A percentile compares a stretch with the other conserved stretches of the same genome.
These are phyloP conservation scores for Labeo rohita DNA, from an alignment of 2,113 vertebrate genomes.

Conservation along the genomic window DNA sequence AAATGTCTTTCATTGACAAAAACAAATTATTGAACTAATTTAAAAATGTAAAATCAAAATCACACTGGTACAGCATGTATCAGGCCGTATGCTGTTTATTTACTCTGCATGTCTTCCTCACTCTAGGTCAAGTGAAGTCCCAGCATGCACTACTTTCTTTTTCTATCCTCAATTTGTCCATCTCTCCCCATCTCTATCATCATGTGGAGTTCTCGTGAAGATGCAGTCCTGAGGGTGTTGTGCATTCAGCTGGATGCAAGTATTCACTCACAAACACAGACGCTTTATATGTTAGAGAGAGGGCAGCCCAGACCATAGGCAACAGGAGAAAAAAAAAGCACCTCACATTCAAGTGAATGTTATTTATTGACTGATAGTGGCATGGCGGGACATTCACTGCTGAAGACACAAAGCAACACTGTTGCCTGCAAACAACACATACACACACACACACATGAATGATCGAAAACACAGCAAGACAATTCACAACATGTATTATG, in stretches of 20 bases:
- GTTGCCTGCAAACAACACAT: constrained; percentile 32
- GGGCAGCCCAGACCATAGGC: constrained; percentile 17
- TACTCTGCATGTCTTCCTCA: not conserved
- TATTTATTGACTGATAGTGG: constrained; percentile 11
- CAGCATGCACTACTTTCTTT: not conserved
- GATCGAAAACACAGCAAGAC: constrained; percentile 30
- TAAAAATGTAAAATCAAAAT: not conserved
- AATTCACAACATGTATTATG: constrained; percentile 17
- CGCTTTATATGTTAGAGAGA: not conserved
- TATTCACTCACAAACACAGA: constrained; percentile 10
- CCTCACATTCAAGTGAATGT: constrained; percentile 21
- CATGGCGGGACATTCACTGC: not conserved
- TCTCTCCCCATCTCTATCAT: not conserved
- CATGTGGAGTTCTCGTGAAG: constrained; percentile 33
- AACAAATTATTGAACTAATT: not conserved
- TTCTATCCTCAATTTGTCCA: not conserved
- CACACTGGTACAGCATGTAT: not conserved
- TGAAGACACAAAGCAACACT: constrained; percentile 45
- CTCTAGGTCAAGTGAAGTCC: constrained; percentile 8
- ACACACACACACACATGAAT: not conserved
- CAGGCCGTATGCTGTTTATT: not conserved
- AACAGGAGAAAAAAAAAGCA: not conserved
- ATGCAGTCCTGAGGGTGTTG: constrained; percentile 49
- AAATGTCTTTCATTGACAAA: not conserved
- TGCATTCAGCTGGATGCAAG: not conserved